Conservation (phyloP, 2,888 invertebrate genomes). For the Drosophila prostipennis region DNA sequence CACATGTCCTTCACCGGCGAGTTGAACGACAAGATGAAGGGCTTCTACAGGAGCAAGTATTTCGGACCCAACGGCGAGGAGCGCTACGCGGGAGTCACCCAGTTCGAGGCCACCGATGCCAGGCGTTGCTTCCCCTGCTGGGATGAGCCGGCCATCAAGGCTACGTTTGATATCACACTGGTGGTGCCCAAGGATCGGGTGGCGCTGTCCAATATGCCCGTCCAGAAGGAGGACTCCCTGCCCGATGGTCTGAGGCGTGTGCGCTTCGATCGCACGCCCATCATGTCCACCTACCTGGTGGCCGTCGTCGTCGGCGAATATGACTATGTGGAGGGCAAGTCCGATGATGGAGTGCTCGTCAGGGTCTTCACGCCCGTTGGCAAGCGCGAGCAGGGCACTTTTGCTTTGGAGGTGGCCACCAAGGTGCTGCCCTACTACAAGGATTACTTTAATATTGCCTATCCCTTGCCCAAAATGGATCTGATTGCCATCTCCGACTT, state of each 20-base stretch:
- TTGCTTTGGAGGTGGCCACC: conserved; percentile 96
- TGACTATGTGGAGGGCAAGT: conserved; percentile 94
- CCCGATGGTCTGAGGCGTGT: conserved; percentile 85
- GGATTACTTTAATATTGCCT: conserved; percentile 96
- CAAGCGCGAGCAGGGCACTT: conserved; percentile 95
- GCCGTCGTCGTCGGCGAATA: conserved; percentile 98
- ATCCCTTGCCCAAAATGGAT: conserved; percentile 98
- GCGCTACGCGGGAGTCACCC: conserved; percentile 94
- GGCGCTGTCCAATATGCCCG: conserved; percentile 97
- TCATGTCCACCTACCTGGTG: conserved; percentile 98
- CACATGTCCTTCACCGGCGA: conserved; percentile 92
- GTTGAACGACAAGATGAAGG: conserved; percentile 96
- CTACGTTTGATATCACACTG: conserved; percentile 95
- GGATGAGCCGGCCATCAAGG: conserved; percentile 98
- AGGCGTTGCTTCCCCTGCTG: conserved; percentile 98
- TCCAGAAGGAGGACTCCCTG: conserved; percentile 84
- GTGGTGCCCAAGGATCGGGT: conserved; percentile 92
- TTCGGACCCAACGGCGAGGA: conserved; percentile 89
- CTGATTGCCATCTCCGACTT: conserved; percentile 98
- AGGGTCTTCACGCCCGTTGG: conserved; percentile 94
- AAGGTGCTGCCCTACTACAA: conserved; percentile 97
- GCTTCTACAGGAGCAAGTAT: conserved; percentile 97
- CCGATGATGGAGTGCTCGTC: conserved; percentile 92
- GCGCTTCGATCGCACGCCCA: conserved; percentile 92
- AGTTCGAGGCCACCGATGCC: conserved; percentile 96